These are phyloP conservation scores for Pungitius pungitius DNA, from an alignment of 2,113 vertebrate species.

Conservation along the genomic window DNA sequence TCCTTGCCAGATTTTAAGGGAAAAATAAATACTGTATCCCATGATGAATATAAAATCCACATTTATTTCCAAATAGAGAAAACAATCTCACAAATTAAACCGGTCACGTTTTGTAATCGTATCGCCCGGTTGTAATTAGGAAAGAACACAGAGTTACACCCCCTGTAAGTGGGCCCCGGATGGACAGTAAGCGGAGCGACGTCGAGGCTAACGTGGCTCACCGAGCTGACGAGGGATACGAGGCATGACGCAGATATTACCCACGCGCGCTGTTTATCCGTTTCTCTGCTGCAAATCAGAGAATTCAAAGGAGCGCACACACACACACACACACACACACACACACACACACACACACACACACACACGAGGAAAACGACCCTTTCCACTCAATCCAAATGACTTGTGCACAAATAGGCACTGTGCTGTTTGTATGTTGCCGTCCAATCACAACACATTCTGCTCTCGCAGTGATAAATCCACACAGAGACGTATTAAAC, in stretches of 20 bases:
- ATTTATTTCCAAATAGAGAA: not conserved
- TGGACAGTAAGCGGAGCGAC: slow-evolving; percentile 52
- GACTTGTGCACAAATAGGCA: slow-evolving; percentile 23
- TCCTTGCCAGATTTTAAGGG: not conserved
- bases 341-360: not conserved
- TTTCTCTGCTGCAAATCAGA: slow-evolving; percentile 57
- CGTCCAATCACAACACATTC: slow-evolving; percentile 46
- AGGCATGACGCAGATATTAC: slow-evolving; percentile 53
- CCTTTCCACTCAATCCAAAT: slow-evolving; percentile 32
- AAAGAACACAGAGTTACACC: slow-evolving; percentile 34
- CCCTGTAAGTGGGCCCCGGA: slow-evolving; percentile 47
- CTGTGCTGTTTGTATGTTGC: slow-evolving; percentile 26
- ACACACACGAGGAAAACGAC: slow-evolving; percentile 1
- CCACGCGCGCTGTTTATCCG: slow-evolving; percentile 13
- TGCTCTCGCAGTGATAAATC: slow-evolving; percentile 55
- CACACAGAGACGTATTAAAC: slow-evolving; percentile 32
- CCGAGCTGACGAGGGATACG: slow-evolving; percentile 53
- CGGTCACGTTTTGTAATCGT: not conserved
- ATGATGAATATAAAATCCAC: not conserved
- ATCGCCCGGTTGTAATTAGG: slow-evolving; percentile 28
- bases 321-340: not conserved
- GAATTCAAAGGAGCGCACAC: slow-evolving; percentile 20
- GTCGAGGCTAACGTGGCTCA: slow-evolving; percentile 46
- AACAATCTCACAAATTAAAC: not conserved
- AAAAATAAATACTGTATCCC: not conserved